A percentile compares a stretch with the other conserved stretches of the same genome.
These are phyloP conservation scores for Trachops cirrhosus DNA, from an alignment of 2,797 vertebrate species.

Conservation along the genomic window DNA sequence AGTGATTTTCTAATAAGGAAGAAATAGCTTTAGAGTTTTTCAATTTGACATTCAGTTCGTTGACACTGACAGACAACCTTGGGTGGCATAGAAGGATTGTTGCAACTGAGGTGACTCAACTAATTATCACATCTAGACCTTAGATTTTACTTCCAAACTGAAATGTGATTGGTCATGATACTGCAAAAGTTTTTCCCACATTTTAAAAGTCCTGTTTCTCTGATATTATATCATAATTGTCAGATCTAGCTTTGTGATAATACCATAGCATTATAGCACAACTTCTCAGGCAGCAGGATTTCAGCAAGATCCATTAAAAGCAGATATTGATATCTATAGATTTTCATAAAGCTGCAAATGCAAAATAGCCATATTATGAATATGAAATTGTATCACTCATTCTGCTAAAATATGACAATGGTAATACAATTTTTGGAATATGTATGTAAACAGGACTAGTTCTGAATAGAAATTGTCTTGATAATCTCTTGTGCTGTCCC, in stretches of 20 bases:
- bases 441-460: constrained; percentile 61
- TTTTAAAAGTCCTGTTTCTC: constrained; percentile 65
- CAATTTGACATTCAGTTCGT: constrained; percentile 67
- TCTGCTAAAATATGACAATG: constrained; percentile 68
- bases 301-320: constrained; percentile 75
- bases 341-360: constrained; percentile 76
- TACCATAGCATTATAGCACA: constrained; percentile 2
- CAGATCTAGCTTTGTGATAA: constrained; percentile 74
- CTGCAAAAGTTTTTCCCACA: constrained; percentile 54
- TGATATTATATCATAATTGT: constrained; percentile 75
- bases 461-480: constrained; percentile 66
- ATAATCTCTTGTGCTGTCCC: constrained; percentile 23
- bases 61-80: constrained; percentile 69
- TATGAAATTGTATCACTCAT: constrained; percentile 71
- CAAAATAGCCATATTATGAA: constrained; percentile 74
- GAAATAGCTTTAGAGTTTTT: constrained; percentile 66
- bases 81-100: constrained; percentile 57
- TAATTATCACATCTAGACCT: constrained; percentile 71
- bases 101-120: constrained; percentile 55
- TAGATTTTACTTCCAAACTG: constrained; percentile 65
- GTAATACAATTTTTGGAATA: constrained; percentile 62
- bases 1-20: constrained; percentile 63
- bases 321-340: constrained; percentile 78
- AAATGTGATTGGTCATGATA: constrained; percentile 58
- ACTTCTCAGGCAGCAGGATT: constrained; percentile 66